Evolutionary conservation across 1,140 invertebrate species (phyloP), one percentile per base, ranked within the genome.

Genomic region (Hormaphis cornu): DNA sequence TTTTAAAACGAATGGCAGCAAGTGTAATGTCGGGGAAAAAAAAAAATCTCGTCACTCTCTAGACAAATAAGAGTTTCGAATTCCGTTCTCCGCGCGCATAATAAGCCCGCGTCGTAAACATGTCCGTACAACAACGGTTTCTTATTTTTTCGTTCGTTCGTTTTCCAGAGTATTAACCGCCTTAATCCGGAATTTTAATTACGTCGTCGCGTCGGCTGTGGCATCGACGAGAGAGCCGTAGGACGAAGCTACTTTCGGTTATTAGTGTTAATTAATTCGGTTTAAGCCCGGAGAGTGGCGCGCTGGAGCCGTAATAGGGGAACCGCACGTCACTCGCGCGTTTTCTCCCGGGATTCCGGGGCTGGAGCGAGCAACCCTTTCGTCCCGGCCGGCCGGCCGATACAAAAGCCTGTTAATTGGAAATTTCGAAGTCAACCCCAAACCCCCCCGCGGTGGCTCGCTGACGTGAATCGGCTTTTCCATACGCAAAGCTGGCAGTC

Each of bases 211-310:
- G n/a, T n/a, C n/a, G n/a, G n/a, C n/a, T n/a, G n/a, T n/a, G n/a
- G n/a, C 33, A 24, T 58, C 54, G 22, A 40, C 54, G n/a, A n/a
- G n/a, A n/a, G n/a, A n/a, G 33, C 54, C 12, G 7, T 8, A 26
- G 40, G 54, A 58, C n/a, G n/a, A n/a, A n/a, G n/a, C n/a, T n/a
- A n/a, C 54, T 58, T 9, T 10, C 33, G 54, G 54, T 58, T 58
- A 58, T 58, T 58, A 58, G 54, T 40, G 54, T 58, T 58, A 58
- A 58, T 58, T 58, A 58, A 58, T 58, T 58, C 54, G 54, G 18
- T 35, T 58, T 58, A 35, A 24, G 33, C 54, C 14, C 18, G 10
- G 14, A 52, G 22, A 20, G 9, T 6, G 54, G 20, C 0, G 28
- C 26, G 50, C 0, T 1, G 52, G 52, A 24, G 22, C 20, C 14